phyloP scores from a whole-genome alignment of 2,113 vertebrate genomes.

The Quiscalus mexicanus region DNA sequence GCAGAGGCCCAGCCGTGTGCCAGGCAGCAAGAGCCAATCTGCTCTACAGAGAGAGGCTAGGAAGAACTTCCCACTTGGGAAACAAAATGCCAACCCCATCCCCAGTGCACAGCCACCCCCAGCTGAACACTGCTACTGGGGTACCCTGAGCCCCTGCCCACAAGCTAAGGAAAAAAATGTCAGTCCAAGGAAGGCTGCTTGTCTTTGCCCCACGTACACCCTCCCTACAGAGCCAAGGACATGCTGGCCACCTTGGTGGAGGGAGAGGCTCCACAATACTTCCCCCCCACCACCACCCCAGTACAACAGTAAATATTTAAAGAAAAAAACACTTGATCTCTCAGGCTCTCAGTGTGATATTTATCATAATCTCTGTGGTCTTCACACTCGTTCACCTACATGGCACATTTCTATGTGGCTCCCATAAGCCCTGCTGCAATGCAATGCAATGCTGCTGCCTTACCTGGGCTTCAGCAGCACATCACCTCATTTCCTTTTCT shows the following conservation, averaged over 20 bases:
- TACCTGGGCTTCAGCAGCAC: too few species aligned
- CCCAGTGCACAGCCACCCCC: not conserved
- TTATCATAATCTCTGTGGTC: not conserved
- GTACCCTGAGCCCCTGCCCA: not conserved
- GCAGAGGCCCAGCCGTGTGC: not conserved
- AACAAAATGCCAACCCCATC: not conserved
- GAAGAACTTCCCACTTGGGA: not conserved
- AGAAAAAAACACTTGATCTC: not conserved
- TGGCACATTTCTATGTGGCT: not conserved
- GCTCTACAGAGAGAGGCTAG: not conserved
- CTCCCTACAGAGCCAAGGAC: not conserved
- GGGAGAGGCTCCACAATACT: not conserved
- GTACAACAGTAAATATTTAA: not conserved
- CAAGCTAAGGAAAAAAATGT: not conserved
- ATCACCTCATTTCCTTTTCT: not conserved
- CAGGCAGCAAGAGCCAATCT: not conserved
- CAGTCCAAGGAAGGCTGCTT: rapidly evolving
- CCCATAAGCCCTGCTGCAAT: not conserved
- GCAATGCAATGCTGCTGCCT: not conserved
- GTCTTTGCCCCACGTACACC: not conserved
- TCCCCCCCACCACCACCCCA: not conserved
- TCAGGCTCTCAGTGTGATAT: not conserved
- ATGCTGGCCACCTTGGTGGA: rapidly evolving
- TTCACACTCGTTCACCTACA: rapidly evolving
- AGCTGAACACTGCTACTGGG: not conserved